Evolutionary conservation across 2,113 vertebrate genomes (phyloP), one percentile per base, ranked within the genome.

Genomic region (Pseudorectes ferrugineus): DNA sequence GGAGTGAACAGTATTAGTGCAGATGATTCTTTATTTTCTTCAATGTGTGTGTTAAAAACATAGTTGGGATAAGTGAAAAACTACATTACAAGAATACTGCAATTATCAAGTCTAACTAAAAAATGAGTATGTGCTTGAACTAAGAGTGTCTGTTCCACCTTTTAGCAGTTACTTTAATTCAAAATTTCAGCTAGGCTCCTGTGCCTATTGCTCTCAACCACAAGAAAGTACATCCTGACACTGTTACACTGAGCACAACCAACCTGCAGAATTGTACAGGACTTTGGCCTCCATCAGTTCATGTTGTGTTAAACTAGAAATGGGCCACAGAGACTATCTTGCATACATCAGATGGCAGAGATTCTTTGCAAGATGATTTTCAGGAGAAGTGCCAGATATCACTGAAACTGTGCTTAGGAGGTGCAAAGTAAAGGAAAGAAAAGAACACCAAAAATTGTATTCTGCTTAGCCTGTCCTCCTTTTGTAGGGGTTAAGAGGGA

Each of bases 371-470:
- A 79, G 72, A 81, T 51, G 43, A 57, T 81, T 80, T 88, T 84
- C 59, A 88, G 75, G 45, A 91, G 33, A 63, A 89, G 76, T 87
- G 80, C 86, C 86, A 93, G 61, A 40, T 92, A 88, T 16, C 86
- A 92, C 55, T 9, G 6, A 57, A 89, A 84, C 72, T 51, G 74
- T 80, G 75, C 68, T 91, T 55, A 84, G 86, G 91, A 94, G 91
- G 76, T 80, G 88, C 91, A 84, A 94, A 90, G 43, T 42, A 88
- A 78, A 66, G 51, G 63, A 94, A 92, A 81, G 88, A 76, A 76
- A 92, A 86, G 73, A 89, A 63, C n/a, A 68, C 31, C 18, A 23
- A 74, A 79, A 68, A 33, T 5, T 58, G 52, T 45, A 71, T 61
- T 71, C 89, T 86, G 79, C 55, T 78, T 71, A 36, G 51, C 48